Base-by-base conservation (phyloP, 2,113 vertebrate species). In the Origma solitaria region DNA sequence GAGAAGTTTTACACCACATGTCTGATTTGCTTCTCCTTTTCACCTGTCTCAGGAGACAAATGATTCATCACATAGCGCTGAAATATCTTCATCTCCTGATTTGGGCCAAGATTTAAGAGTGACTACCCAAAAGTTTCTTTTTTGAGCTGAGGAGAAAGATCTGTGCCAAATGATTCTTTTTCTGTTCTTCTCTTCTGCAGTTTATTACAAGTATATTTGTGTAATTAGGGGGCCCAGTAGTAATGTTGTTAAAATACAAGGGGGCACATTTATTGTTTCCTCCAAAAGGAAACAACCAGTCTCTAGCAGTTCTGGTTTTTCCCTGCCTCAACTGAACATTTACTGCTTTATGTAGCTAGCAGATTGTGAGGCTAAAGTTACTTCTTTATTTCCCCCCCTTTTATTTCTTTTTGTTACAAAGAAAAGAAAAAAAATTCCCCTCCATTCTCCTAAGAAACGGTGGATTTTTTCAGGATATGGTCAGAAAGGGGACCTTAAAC, bases 181-280 rank as follows among this genome's bases (percentile, higher is more conserved):
- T 82, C 68, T 82, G 88, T 25, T 94, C 82, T 73, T 88, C 91
- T 94, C 77, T 77, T 80, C 90, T 92, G 81, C 92, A 92, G 71
- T 73, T 94, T 86, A 94, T 97, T 94, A 97, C 62, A 88, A 96
- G 92, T 96, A 94, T 96, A 98, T 97, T 97, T 98, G 97, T 98
- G 97, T 98, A 97, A 98, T 98, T 98, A 98, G 96, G 97, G 90
- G 93, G 97, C 94, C 90, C 88, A 92, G 94, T 94, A 96, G 95
- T 96, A 92, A 96, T 82, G 96, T 56, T 97, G 98, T 98, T 98
- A 98, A 97, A 95, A 98, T 96, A 96, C 97, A 97, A 98, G 98
- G 78, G 88, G 96, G 97, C 96, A 97, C 98, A 77, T 99, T 99
- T 99, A 99, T 98, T 98, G 98, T 98, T 99, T 99, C 99, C 98